Conservation (phyloP, 2,113 vertebrate genomes). For the Aspiorhynchus laticeps region DNA sequence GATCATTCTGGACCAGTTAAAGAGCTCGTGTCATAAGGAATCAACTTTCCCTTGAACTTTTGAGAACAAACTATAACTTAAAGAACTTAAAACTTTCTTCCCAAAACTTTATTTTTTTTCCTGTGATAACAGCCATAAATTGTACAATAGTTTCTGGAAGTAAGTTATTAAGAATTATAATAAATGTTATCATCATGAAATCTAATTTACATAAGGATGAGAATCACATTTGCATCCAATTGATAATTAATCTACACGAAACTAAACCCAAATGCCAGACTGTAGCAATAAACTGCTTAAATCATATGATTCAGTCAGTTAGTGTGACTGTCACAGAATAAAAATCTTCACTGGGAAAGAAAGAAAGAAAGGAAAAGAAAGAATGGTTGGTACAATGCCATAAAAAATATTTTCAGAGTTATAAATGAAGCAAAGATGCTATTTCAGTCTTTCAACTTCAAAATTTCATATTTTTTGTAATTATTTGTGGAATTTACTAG, state of each 20-base stretch:
- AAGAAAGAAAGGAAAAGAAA: no score
- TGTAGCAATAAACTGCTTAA: neutral
- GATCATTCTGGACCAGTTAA: neutral
- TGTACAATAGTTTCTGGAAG: neutral
- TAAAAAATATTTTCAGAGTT: no score
- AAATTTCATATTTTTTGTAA: no score
- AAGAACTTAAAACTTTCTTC: neutral
- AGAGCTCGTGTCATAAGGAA: neutral
- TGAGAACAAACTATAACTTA: neutral
- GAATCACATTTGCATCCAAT: neutral
- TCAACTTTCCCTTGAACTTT: neutral
- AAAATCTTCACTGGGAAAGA: neutral
- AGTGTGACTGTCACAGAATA: neutral
- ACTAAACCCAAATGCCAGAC: neutral
- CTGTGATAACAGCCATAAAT: neutral
- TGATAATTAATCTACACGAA: neutral
- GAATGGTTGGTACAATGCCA: no score
- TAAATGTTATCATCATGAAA: neutral
- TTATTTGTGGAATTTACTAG: no score
- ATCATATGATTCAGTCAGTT: neutral
- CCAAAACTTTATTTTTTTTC: neutral
- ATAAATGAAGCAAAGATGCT: no score
- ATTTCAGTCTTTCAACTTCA: no score
- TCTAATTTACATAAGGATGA: neutral
- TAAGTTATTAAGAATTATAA: neutral